A percentile compares a stretch with the other conserved stretches of the same genome.
These are phyloP conservation scores for Clinocottus analis DNA, from an alignment of 2,113 vertebrate species.

Conservation along the genomic window DNA sequence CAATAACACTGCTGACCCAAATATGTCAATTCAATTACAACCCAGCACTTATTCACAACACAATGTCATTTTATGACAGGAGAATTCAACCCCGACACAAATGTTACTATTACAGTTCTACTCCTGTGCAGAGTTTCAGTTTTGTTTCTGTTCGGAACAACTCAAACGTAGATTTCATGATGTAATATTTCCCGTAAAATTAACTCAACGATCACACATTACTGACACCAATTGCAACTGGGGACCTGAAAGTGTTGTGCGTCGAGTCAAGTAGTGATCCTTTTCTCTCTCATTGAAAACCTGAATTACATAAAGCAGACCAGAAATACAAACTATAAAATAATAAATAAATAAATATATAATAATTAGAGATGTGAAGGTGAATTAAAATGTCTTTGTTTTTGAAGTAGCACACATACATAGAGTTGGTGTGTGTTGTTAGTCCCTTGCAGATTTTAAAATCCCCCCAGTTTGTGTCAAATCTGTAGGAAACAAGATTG, in stretches of 20 bases:
- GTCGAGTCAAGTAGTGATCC: not conserved
- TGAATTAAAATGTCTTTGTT: not conserved
- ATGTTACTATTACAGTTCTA: not conserved
- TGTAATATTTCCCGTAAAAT: not conserved
- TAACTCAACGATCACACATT: not conserved
- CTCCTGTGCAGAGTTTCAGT: not conserved
- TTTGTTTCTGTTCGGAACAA: not conserved
- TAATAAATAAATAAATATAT: no score
- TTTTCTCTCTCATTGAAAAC: no score
- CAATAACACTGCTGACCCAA: not conserved
- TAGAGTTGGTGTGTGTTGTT: not conserved
- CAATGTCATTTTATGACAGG: slow-evolving; percentile 24
- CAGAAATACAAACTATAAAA: no score
- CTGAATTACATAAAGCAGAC: no score
- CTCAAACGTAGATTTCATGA: not conserved
- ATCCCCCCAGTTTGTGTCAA: not conserved
- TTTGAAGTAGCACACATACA: not conserved
- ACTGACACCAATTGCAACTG: not conserved
- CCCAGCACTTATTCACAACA: slow-evolving; percentile 11
- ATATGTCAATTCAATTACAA: not conserved
- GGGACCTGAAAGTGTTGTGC: not conserved
- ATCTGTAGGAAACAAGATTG: not conserved
- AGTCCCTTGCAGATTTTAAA: not conserved
- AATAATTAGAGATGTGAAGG: not conserved
- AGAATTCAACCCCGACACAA: slow-evolving; percentile 44